Evolutionary conservation across 1,140 invertebrate species (phyloP), one percentile per base, ranked within the genome.

Genomic region (Plectrocnemia conspersa): DNA sequence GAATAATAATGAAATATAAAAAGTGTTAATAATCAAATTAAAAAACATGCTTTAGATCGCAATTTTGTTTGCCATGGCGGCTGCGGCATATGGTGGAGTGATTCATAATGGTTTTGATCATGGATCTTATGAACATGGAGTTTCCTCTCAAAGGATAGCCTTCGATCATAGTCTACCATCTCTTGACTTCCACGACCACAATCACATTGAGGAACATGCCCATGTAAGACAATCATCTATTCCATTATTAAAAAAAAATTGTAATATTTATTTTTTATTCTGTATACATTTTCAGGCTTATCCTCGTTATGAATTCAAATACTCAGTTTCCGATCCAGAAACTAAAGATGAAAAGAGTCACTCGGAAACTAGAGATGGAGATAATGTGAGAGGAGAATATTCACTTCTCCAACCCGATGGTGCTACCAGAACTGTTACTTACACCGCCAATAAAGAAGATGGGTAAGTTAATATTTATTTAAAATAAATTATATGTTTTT

Each of bases 221-320:
- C 32, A 47, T 11, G 32, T 47, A n/a, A n/a, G 27, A n/a, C n/a
- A n/a, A n/a, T n/a, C n/a, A n/a, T n/a, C n/a, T n/a, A n/a, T n/a
- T n/a, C n/a, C n/a, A n/a, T n/a, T n/a, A n/a, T n/a, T n/a, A n/a
- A n/a, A n/a, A n/a, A n/a, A n/a, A n/a, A n/a, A n/a, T n/a, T n/a
- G n/a, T n/a, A n/a, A n/a, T n/a, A n/a, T n/a, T n/a, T n/a, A n/a
- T n/a, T n/a, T 36, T 19, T n/a, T n/a, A n/a, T n/a, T n/a, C n/a
- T n/a, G n/a, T n/a, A n/a, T n/a, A n/a, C n/a, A n/a, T n/a, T 65
- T 63, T 4, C 63, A 75, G 73, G 63, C 73, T 49, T 69, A 82
- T 68, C 84, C 82, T 53, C 78, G 79, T 57, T 88, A 88, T 68
- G 78, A 79, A 57, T 87, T 85, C 65, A 84, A 82, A 63, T 88